A percentile compares a stretch with the other conserved stretches of the same genome.
Conservation (phyloP, 2,113 vertebrate genomes). For the Prunella fulvescens region DNA sequence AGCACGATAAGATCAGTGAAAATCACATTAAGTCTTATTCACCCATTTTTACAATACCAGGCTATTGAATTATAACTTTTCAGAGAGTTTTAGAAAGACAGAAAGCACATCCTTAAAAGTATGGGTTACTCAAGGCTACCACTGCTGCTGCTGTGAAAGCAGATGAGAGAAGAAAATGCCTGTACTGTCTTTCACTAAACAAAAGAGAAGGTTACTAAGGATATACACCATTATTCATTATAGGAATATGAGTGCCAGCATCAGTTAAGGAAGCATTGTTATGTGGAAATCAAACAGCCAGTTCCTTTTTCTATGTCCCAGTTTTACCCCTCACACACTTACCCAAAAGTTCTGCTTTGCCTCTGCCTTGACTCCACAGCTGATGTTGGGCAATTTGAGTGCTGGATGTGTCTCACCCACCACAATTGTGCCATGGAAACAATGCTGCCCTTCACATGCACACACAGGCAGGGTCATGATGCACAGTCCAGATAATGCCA, state of each 20-base stretch:
- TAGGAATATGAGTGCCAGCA: background rate
- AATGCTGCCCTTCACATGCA: accelerated
- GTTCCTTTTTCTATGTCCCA: background rate
- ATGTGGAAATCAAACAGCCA: background rate
- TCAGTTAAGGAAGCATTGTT: background rate
- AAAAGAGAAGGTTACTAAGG: background rate
- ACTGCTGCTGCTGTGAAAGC: background rate
- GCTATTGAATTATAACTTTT: slow-evolving; percentile 26
- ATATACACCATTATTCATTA: background rate
- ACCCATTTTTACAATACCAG: background rate
- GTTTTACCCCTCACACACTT: background rate
- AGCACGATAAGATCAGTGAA: background rate
- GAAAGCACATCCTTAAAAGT: background rate
- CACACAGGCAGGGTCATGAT: accelerated
- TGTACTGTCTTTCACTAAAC: background rate
- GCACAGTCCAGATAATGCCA: too few species aligned
- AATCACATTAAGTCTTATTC: background rate
- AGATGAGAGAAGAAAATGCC: background rate
- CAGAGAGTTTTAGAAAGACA: background rate
- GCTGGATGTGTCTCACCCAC: accelerated
- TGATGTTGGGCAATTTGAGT: accelerated
- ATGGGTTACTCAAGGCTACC: background rate
- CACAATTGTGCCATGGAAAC: accelerated
- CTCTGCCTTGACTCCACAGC: background rate
- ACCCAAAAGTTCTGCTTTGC: background rate